Percentiles rank a stretch among this genome's conserved stretches.
phyloP scores from a whole-genome alignment of 2,113 vertebrate genomes.

The Peromyscus polionotus region DNA sequence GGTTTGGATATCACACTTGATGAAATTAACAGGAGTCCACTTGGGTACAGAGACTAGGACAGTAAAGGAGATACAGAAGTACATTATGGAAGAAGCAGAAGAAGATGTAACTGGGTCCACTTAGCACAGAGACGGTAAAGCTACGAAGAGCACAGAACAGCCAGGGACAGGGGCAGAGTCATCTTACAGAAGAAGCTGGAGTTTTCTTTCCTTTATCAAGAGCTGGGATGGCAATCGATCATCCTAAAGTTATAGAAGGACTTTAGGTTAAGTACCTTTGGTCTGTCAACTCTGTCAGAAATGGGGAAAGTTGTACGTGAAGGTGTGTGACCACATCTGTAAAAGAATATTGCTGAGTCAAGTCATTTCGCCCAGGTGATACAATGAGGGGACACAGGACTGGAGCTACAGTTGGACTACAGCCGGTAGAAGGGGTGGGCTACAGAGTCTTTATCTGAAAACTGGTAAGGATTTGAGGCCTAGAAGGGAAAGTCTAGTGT shows the following conservation, averaged over 20 bases:
- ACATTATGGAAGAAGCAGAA: neutral
- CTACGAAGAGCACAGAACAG: neutral
- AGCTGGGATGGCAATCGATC: neutral
- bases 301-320: neutral
- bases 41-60: neutral
- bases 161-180: neutral
- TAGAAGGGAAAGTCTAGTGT: neutral
- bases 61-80: neutral
- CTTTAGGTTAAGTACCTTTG: neutral
- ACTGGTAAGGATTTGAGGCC: neutral
- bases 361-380: neutral
- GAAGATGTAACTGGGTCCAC: neutral
- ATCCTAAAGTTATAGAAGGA: neutral
- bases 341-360: neutral
- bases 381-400: neutral
- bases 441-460: neutral
- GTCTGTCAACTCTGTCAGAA: neutral
- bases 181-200: neutral
- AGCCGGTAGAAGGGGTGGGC: neutral
- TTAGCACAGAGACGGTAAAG: neutral
- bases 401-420: neutral
- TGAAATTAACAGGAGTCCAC: conserved; percentile 58
- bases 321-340: neutral
- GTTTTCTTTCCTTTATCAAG: neutral
- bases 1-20: conserved; percentile 34